phyloP scores from a whole-genome alignment of 2,113 vertebrate species.

The Lepus europaeus region DNA sequence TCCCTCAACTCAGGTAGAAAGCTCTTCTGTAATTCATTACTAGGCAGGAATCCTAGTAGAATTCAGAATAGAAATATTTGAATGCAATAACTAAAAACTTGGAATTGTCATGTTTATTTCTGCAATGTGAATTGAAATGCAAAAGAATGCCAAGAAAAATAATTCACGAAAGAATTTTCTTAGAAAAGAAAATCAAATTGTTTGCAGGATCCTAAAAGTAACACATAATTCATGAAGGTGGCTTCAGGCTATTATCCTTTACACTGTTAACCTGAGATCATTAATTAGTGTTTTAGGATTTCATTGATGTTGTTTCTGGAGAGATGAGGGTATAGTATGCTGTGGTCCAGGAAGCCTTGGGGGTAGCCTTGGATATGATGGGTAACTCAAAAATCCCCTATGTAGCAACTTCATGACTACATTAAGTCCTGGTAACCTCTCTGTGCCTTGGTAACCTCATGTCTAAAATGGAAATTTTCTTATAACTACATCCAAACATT shows the following conservation, averaged over 20 bases:
- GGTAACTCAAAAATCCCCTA: background rate
- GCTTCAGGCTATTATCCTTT: background rate
- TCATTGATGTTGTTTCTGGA: background rate
- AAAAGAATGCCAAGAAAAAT: slow-evolving; percentile 33
- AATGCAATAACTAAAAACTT: slow-evolving; percentile 53
- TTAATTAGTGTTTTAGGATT: slow-evolving; percentile 13
- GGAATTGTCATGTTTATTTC: slow-evolving; percentile 27
- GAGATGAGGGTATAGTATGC: background rate
- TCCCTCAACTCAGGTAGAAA: background rate
- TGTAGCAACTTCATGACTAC: background rate
- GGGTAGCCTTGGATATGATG: background rate
- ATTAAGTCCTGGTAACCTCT: background rate
- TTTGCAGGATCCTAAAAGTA: slow-evolving; percentile 3
- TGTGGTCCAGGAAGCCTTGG: background rate
- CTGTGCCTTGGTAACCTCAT: background rate
- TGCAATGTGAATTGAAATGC: slow-evolving; percentile 1
- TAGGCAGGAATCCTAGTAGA: slow-evolving; percentile 11
- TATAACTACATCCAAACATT: background rate
- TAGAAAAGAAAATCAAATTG: slow-evolving; percentile 1
- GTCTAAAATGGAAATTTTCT: background rate
- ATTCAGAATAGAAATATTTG: slow-evolving; percentile 57
- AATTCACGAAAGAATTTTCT: slow-evolving; percentile 52
- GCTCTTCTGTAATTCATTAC: background rate
- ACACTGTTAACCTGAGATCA: slow-evolving; percentile 2
- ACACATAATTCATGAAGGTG: slow-evolving; percentile 19